Evolutionary conservation across 2,797 vertebrate species (phyloP), one percentile per base, ranked within the genome.

Genomic region (Pipistrellus pipistrellus): DNA sequence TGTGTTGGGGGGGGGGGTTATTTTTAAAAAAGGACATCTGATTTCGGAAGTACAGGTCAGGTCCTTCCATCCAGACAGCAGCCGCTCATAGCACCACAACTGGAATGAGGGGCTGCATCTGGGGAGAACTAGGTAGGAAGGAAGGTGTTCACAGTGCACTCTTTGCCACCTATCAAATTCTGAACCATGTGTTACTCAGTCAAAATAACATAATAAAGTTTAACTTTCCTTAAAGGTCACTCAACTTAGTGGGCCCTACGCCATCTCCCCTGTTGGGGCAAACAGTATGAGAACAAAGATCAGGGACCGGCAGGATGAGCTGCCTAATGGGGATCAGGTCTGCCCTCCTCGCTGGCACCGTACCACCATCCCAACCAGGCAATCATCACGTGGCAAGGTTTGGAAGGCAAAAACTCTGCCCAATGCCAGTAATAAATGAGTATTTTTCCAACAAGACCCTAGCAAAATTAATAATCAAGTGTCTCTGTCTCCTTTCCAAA

Each of bases 281-380:
- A 96, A 95, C 57, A 91, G 27, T 57, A 12, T 4, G 9, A 84
- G 92, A 90, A 78, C 93, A 96, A 95, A 96, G 92, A 94, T 35
- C 84, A 69, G 77, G 25, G 62, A 57, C 44, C 66, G 69, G 71
- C 46, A 55, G 17, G 30, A 15, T 10, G 3, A 86, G 57, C 32
- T 73, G 32, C 68, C 80, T 51, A 55, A 23, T 2, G 32, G 5
- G 41, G 38, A 48, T 6, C 46, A 38, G 8, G 25, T 30, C 41
- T 41, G 73, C 48, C 44, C 25, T 82, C 44, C 25, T 82, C 20
- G n/a, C 44, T n/a, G 35, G 32, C 38, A 7, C 10, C 8, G 32
- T 6, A 30, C 8, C 30, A 66, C 71, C 27, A 7, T 55, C 68
- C 80, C 83, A 46, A 38, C 9, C 62, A 41, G 35, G 80, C 32